Percentiles rank a stretch among this genome's conserved stretches.
These are phyloP conservation scores for Pseudomyrmex sp. DNA, from an alignment of 1,140 invertebrate species.

Conservation along the genomic window DNA sequence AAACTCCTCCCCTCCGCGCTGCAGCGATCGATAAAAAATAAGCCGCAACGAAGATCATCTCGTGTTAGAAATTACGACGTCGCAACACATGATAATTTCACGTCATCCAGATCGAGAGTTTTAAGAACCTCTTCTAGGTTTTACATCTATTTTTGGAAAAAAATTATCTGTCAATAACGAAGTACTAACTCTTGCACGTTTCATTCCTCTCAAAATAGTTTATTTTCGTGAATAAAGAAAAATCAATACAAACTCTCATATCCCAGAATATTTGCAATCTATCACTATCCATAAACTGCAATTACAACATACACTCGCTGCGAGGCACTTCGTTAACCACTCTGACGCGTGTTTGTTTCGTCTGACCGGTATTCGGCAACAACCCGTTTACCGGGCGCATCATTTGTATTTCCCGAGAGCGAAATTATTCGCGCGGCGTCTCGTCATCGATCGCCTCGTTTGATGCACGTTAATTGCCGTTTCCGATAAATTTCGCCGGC, in stretches of 20 bases:
- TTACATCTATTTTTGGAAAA: no score
- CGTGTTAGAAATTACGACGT: background rate
- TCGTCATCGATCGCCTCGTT: constrained; percentile 58
- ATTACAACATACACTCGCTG: background rate
- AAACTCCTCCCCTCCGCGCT: background rate
- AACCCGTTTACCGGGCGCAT: background rate
- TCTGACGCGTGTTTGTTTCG: background rate
- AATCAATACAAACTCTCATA: background rate
- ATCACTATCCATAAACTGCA: background rate
- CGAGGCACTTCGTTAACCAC: background rate
- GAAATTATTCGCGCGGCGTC: constrained; percentile 28
- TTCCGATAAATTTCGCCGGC: constrained; percentile 68
- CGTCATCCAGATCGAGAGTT: no score
- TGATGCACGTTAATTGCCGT: constrained; percentile 64
- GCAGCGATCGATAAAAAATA: background rate
- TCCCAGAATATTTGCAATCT: background rate
- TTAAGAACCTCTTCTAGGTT: no score
- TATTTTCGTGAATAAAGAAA: background rate
- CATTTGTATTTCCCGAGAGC: background rate
- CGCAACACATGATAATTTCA: background rate
- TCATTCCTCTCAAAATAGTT: no score
- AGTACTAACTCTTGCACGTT: no score
- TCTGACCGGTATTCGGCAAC: background rate
- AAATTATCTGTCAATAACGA: no score
- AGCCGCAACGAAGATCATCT: background rate